These are phyloP conservation scores for Ceratosolen solmsi DNA, from an alignment of 1,140 invertebrate species.

Conservation along the genomic window DNA sequence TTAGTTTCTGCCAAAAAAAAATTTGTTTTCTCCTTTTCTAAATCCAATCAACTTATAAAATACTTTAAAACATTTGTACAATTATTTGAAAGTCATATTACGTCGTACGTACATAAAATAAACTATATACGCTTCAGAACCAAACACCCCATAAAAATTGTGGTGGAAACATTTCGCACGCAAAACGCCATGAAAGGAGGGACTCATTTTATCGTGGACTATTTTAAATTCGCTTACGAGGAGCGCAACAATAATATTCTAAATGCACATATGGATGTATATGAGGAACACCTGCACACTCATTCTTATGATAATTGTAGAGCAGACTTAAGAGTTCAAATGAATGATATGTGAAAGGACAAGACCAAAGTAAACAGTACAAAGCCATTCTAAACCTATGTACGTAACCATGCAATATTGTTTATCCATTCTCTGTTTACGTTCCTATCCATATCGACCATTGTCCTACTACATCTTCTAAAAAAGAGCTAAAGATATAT, in stretches of 20 bases:
- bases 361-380: neutral
- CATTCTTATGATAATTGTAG: constrained; percentile 13
- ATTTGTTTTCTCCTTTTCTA: too few species aligned
- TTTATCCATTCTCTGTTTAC: neutral
- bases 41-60: too few species aligned
- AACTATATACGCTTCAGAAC: neutral
- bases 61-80: too few species aligned
- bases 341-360: neutral
- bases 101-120: too few species aligned
- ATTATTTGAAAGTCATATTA: too few species aligned
- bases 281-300: neutral
- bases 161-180: constrained; percentile 27
- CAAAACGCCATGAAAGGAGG: neutral
- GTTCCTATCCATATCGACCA: neutral
- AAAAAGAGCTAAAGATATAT: too few species aligned
- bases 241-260: neutral
- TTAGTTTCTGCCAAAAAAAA: too few species aligned
- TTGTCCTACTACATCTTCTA: too few species aligned
- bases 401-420: too few species aligned
- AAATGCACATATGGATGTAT: neutral
- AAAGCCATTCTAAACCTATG: neutral
- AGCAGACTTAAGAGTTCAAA: neutral
- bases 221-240: neutral
- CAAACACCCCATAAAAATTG: constrained; percentile 44
- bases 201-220: neutral